phyloP scores from a whole-genome alignment of 2,888 invertebrate species.

The Caenorhabditis sp. region DNA sequence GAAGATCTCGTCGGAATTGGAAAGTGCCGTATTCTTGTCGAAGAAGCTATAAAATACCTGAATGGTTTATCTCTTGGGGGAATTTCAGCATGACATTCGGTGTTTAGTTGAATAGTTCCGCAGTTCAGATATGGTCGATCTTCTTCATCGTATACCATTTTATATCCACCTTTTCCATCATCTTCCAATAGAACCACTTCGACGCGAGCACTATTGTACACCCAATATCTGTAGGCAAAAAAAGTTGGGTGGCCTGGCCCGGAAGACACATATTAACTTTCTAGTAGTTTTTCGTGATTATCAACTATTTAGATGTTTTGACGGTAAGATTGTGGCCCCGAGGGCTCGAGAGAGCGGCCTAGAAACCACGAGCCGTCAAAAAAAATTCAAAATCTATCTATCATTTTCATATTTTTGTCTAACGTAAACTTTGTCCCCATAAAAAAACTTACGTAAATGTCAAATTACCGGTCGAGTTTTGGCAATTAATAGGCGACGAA shows the following conservation, averaged over 20 bases:
- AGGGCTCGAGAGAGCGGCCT: too few relatives aligned
- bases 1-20: too few relatives aligned
- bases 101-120: constrained; percentile 59
- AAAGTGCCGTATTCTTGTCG: too few relatives aligned
- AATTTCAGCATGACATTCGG: constrained; percentile 62
- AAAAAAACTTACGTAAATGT: constrained; percentile 68
- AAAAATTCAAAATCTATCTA: too few relatives aligned
- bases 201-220: constrained; percentile 68
- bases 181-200: constrained; percentile 68
- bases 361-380: too few relatives aligned
- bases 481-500: constrained; percentile 68
- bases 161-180: constrained; percentile 41
- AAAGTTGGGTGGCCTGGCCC: too few relatives aligned
- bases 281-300: too few relatives aligned
- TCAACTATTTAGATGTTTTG: too few relatives aligned
- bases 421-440: too few relatives aligned
- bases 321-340: too few relatives aligned
- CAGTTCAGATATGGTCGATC: constrained; percentile 70
- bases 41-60: constrained; percentile 23
- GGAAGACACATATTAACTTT: too few relatives aligned
- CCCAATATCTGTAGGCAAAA: constrained; percentile 65
- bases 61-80: constrained; percentile 64
- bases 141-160: constrained; percentile 41
- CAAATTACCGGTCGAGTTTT: constrained; percentile 65
- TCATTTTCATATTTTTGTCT: too few relatives aligned